phyloP scores from a whole-genome alignment of 1,140 invertebrate species.

The Apis laboriosa region DNA sequence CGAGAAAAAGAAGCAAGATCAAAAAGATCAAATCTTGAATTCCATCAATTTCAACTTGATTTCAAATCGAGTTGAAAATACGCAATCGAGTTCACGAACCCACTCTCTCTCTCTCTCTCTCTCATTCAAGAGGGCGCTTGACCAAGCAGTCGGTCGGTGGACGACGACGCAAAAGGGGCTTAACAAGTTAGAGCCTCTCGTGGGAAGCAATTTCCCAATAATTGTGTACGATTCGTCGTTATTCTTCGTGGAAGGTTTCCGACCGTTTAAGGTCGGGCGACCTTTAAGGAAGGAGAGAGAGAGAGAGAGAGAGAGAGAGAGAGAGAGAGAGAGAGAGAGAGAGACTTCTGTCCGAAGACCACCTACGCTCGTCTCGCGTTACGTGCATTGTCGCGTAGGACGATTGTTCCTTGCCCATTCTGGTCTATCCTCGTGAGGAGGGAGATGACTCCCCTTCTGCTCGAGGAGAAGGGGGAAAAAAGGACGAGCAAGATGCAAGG shows the following conservation, averaged over 20 bases:
- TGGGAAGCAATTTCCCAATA: conserved; percentile 12
- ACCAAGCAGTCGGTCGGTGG: background rate
- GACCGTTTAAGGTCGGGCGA: background rate
- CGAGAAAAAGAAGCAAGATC: background rate
- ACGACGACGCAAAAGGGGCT: background rate
- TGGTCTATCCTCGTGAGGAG: conserved; percentile 26
- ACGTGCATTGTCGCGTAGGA: conserved; percentile 41
- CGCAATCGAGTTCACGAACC: background rate
- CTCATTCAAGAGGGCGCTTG: background rate
- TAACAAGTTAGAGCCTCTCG: background rate
- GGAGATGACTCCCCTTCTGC: background rate
- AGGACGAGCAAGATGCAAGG: background rate
- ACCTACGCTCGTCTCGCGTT: conserved; percentile 48
- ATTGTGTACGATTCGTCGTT: conserved; percentile 16
- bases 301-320: too few relatives aligned
- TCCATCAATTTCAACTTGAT: background rate
- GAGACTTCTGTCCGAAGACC: conserved; percentile 27
- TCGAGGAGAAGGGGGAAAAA: background rate
- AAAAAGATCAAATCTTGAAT: background rate
- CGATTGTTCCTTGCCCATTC: background rate
- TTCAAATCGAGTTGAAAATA: background rate
- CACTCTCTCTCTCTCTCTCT: background rate
- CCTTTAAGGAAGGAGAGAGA: background rate
- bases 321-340: too few relatives aligned
- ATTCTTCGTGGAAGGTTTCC: conserved; percentile 13